Evolutionary conservation across 2,797 vertebrate species (phyloP), one percentile per base, ranked within the genome.

Genomic region (Enteromius mattozi): DNA sequence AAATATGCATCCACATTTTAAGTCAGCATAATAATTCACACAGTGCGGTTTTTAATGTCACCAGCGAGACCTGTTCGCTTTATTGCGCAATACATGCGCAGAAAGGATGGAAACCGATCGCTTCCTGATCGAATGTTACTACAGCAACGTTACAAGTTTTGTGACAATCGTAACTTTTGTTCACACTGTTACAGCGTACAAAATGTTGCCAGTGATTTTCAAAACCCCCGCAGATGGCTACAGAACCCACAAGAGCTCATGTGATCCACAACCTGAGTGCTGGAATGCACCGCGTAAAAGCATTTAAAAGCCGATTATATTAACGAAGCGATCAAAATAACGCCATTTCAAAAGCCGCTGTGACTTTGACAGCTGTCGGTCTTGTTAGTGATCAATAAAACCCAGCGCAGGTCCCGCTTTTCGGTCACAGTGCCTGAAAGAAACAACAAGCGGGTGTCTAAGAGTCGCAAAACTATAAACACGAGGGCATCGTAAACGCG

Each of bases 371-470:
- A 77, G 47, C 59, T 54, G 72, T 24, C 9, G 14, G 63, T 35
- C 45, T 37, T 3, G 4, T 83, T 1, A 51, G 24, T 66, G 24
- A 54, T 68, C 10, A 54, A 59, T 85, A 35, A 63, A 79, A 65
- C 13, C 12, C 59, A n/a, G 69, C 4, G 27, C 21, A 72, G 40
- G 56, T 59, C 56, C 66, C 24, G 47, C 40, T 63, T 21, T 66
- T 70, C n/a, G 37, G n/a, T 19, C 69, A 76, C 76, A 56, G 69
- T 42, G 40, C 49, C 49, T 61, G 27, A 35, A 65, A 66, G 63
- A 77, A 83, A 83, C 69, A 79, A 86, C 81, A 70, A 71, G 71
- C 82, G 74, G 33, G 19, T 49, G 66, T 77, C 49, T 24, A 68
- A 69, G 82, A 45, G 47, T 78, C 80, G 54, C 51, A 30, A 79